Evolutionary conservation across 2,888 invertebrate genomes (phyloP).

Genomic region (Portevinia maculata): DNA sequence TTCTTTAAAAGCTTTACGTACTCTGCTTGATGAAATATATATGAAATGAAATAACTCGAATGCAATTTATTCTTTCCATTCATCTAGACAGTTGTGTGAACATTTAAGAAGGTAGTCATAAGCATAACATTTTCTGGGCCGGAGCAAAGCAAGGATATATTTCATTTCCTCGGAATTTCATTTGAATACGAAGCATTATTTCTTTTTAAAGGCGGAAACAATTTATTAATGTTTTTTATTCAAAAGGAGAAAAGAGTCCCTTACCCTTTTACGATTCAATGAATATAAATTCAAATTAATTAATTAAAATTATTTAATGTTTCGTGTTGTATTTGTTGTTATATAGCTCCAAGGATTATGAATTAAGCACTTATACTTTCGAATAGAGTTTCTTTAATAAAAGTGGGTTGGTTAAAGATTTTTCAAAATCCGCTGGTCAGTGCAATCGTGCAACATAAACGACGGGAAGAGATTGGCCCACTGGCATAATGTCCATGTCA

Average conservation of each 20-base stretch:
- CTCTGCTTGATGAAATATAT: too few species aligned
- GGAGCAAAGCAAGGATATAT: neutral
- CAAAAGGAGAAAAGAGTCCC: neutral
- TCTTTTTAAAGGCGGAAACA: conserved; percentile 8
- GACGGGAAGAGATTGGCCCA: too few species aligned
- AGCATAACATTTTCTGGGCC: neutral
- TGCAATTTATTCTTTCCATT: conserved; percentile 16
- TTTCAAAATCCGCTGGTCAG: neutral
- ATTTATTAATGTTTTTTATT: conserved; percentile 8
- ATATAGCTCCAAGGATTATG: neutral
- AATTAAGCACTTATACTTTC: neutral
- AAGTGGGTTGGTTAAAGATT: neutral
- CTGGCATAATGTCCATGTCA: too few species aligned
- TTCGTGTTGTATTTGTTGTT: neutral
- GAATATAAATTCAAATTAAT: conserved; percentile 13
- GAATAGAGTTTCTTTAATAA: neutral
- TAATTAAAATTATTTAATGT: conserved; percentile 16
- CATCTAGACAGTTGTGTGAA: neutral
- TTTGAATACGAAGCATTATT: neutral
- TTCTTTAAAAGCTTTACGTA: too few species aligned
- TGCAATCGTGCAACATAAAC: too few species aligned
- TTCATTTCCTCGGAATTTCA: neutral
- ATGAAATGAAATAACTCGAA: neutral
- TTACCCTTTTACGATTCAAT: neutral
- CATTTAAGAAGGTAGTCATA: neutral